Evolutionary conservation across 2,888 invertebrate species (phyloP).

Genomic region (Orthosia gracilis): DNA sequence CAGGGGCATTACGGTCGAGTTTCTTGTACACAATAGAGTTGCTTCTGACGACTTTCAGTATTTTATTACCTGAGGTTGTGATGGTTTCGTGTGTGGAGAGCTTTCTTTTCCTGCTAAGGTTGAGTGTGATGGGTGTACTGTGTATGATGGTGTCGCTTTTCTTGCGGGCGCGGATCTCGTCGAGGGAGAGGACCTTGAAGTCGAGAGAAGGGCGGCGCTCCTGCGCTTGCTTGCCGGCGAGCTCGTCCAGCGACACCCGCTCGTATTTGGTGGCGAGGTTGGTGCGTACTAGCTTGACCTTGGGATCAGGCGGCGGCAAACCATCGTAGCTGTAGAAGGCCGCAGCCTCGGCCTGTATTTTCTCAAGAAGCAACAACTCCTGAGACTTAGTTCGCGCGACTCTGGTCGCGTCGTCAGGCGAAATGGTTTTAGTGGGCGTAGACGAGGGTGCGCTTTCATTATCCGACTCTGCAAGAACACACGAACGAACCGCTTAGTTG

Average conservation of each 20-base stretch:
- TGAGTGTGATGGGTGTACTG: constrained; percentile 80
- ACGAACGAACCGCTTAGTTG: constrained; percentile 84
- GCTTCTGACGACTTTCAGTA: constrained; percentile 87
- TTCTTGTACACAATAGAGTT: constrained; percentile 88
- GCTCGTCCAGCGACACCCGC: constrained; percentile 89
- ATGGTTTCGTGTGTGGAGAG: constrained; percentile 85
- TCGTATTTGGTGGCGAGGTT: constrained; percentile 85
- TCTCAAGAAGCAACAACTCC: constrained; percentile 93
- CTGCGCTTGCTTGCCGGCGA: constrained; percentile 77
- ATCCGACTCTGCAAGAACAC: constrained; percentile 96
- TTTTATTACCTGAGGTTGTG: constrained; percentile 85
- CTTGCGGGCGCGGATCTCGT: constrained; percentile 88
- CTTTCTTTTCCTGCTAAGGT: constrained; percentile 84
- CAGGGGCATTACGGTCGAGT: constrained; percentile 75
- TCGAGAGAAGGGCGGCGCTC: constrained; percentile 79
- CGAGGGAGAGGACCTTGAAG: constrained; percentile 88
- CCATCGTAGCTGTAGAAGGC: constrained; percentile 93
- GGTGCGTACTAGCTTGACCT: constrained; percentile 77
- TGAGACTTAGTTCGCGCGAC: constrained; percentile 91
- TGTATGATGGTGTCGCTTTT: constrained; percentile 76
- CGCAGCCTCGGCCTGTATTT: constrained; percentile 93
- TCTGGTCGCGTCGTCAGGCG: constrained; percentile 78
- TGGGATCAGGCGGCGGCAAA: constrained; percentile 72
- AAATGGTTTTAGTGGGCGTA: constrained; percentile 90
- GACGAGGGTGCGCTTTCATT: constrained; percentile 93